These are phyloP conservation scores for Thunnus albacares DNA, from an alignment of 2,797 vertebrate genomes.

Conservation along the genomic window DNA sequence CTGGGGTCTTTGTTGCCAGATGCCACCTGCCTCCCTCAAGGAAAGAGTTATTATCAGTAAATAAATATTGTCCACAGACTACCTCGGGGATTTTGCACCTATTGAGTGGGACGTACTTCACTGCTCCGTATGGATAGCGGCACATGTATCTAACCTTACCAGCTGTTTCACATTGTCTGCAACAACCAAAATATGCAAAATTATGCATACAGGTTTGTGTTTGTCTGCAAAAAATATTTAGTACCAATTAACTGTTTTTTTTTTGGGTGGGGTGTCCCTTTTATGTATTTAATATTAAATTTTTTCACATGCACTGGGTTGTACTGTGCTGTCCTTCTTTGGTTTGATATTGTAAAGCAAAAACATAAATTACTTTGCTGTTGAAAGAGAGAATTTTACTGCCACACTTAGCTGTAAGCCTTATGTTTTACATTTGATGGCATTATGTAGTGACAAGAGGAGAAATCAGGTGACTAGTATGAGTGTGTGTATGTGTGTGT, in stretches of 20 bases:
- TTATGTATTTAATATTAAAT: no score
- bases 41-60: slow-evolving; percentile 56
- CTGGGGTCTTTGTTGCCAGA: slow-evolving; percentile 35
- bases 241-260: not conserved
- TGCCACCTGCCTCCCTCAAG: slow-evolving; percentile 37
- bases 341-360: slow-evolving; percentile 32
- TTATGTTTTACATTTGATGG: slow-evolving; percentile 57
- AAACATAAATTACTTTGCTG: slow-evolving; percentile 26
- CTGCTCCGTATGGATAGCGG: slow-evolving; percentile 39
- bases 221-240: slow-evolving; percentile 29
- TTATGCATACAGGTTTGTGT: slow-evolving; percentile 47
- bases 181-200: slow-evolving; percentile 63
- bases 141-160: slow-evolving; percentile 49
- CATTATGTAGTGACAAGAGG: slow-evolving; percentile 48
- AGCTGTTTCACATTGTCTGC: slow-evolving; percentile 63
- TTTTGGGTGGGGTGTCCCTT: not conserved
- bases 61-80: slow-evolving; percentile 53
- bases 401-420: slow-evolving; percentile 42
- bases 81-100: slow-evolving; percentile 54
- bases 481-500: slow-evolving; percentile 24
- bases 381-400: slow-evolving; percentile 29
- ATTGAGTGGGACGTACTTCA: slow-evolving; percentile 61
- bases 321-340: slow-evolving; percentile 1
- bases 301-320: no score
- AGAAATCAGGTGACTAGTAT: slow-evolving; percentile 32